Evolutionary conservation across 2,797 vertebrate genomes (phyloP).

Genomic region (Tenualosa ilisha): DNA sequence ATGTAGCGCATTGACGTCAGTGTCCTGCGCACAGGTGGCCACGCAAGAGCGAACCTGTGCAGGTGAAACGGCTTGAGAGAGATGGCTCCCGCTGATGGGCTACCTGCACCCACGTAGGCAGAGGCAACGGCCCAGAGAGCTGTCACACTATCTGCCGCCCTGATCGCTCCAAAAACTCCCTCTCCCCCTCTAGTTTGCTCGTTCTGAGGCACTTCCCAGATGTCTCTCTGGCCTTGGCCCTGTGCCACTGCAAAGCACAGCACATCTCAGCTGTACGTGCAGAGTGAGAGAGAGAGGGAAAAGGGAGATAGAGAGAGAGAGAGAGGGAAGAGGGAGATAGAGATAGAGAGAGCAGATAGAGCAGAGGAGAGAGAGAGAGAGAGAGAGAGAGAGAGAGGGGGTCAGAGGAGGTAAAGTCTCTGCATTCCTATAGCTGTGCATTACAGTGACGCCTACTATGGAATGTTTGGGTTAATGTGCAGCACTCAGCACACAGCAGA

Average conservation of each 20-base stretch:
- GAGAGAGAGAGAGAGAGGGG: not conserved
- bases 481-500: not conserved
- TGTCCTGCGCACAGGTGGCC: slow-evolving; percentile 27
- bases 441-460: not conserved
- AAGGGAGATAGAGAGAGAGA: no score
- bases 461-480: slow-evolving; percentile 14
- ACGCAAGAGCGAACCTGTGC: slow-evolving; percentile 26
- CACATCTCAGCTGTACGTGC: not conserved
- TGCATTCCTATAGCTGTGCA: not conserved
- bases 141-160: slow-evolving; percentile 49
- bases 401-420: slow-evolving; percentile 32
- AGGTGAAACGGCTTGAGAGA: slow-evolving; percentile 38
- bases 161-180: slow-evolving; percentile 34
- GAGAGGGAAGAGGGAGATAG: no score
- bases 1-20: slow-evolving; percentile 40
- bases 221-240: slow-evolving; percentile 29
- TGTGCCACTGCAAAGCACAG: slow-evolving; percentile 24
- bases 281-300: no score
- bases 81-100: slow-evolving; percentile 38
- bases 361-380: no score
- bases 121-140: slow-evolving; percentile 36
- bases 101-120: slow-evolving; percentile 43
- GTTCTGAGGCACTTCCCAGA: slow-evolving; percentile 35
- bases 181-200: not conserved
- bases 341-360: not conserved